phyloP scores from a whole-genome alignment of 2,888 invertebrate genomes.

The Meta bourneti region DNA sequence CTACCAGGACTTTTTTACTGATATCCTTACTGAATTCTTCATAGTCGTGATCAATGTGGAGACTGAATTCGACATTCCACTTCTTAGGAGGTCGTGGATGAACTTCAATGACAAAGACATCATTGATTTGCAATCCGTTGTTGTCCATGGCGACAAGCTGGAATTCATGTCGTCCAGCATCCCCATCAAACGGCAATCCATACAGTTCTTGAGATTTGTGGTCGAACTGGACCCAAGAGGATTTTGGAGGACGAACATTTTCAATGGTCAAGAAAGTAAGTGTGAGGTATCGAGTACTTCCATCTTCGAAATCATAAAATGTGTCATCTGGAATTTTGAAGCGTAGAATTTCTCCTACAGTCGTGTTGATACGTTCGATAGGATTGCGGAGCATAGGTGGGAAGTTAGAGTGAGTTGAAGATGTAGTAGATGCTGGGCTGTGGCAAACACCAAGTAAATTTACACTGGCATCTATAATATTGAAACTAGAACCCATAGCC shows the following conservation, averaged over 20 bases:
- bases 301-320: constrained; percentile 91
- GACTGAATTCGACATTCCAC: constrained; percentile 87
- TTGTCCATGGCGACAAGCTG: constrained; percentile 84
- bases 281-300: constrained; percentile 87
- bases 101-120: constrained; percentile 77
- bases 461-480: constrained; percentile 82
- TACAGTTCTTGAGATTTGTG: constrained; percentile 88
- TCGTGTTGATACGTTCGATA: constrained; percentile 90
- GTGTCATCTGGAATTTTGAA: constrained; percentile 90
- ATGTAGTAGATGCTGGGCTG: constrained; percentile 74
- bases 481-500: constrained; percentile 86
- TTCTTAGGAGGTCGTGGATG: constrained; percentile 74
- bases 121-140: constrained; percentile 73
- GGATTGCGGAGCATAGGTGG: constrained; percentile 89
- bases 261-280: constrained; percentile 86
- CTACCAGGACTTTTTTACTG: constrained; percentile 79
- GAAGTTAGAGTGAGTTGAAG: constrained; percentile 77
- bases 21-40: constrained; percentile 79
- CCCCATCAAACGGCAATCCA: constrained; percentile 88
- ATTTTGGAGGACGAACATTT: constrained; percentile 85
- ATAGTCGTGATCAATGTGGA: constrained; percentile 84
- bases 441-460: constrained; percentile 76
- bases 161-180: constrained; percentile 89
- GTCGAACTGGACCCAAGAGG: constrained; percentile 93
- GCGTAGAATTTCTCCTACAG: constrained; percentile 89